A percentile compares a stretch with the other conserved stretches of the same genome.
Evolutionary conservation across 1,140 invertebrate genomes (phyloP).

Genomic region (Drosophila tsacasi): DNA sequence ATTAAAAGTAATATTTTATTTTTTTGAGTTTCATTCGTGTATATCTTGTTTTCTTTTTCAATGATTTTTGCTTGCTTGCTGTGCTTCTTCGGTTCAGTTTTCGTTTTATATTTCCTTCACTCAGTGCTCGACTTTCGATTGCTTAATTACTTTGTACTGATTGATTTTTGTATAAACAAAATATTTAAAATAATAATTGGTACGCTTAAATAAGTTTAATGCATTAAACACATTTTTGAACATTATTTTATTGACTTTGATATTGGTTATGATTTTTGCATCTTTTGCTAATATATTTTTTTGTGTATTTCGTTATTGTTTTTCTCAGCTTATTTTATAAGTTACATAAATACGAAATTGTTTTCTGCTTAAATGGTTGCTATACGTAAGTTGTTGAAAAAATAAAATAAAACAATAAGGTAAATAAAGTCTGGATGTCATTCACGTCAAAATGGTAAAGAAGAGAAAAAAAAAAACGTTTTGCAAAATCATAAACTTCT

Average conservation of each 20-base stretch:
- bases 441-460: slow-evolving; percentile 52
- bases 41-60: slow-evolving; percentile 17
- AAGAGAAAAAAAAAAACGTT: slow-evolving; percentile 45
- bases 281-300: slow-evolving; percentile 73
- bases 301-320: slow-evolving; percentile 70
- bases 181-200: slow-evolving; percentile 74
- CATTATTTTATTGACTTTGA: slow-evolving; percentile 83
- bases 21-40: slow-evolving; percentile 33
- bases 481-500: slow-evolving; percentile 60
- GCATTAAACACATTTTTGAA: slow-evolving; percentile 79
- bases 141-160: slow-evolving; percentile 58
- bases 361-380: slow-evolving; percentile 57
- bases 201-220: slow-evolving; percentile 81
- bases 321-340: slow-evolving; percentile 69
- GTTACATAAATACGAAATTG: slow-evolving; percentile 66
- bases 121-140: slow-evolving; percentile 32
- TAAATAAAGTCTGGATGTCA: slow-evolving; percentile 55
- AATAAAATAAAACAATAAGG: slow-evolving; percentile 24
- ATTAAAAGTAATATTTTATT: slow-evolving; percentile 25
- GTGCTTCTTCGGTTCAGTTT: slow-evolving; percentile 28
- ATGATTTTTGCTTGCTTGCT: slow-evolving; percentile 16
- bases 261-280: slow-evolving; percentile 72
- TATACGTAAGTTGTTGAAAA: slow-evolving; percentile 48
- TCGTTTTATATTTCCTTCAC: slow-evolving; percentile 32
- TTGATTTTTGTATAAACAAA: slow-evolving; percentile 67